Evolutionary conservation across 2,888 invertebrate species (phyloP).

Genomic region (Blomia tropicalis): DNA sequence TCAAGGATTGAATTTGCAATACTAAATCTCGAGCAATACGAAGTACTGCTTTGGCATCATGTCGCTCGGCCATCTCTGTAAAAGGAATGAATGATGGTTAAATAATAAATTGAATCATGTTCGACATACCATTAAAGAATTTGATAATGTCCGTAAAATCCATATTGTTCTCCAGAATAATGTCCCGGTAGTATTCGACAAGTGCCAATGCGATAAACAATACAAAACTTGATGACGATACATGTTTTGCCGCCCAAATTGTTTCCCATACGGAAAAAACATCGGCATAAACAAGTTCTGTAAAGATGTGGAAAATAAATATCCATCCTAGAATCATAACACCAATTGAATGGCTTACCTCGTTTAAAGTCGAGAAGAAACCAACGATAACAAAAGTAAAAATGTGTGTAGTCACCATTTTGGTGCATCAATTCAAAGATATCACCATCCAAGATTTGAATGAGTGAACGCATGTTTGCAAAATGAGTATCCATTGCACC

Average conservation of each 20-base stretch:
- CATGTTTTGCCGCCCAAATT: slow-evolving; percentile 80
- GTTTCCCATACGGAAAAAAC: slow-evolving; percentile 85
- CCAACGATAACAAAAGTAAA: slow-evolving; percentile 96
- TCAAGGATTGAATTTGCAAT: slow-evolving; percentile 69
- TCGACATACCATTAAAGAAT: slow-evolving; percentile 83
- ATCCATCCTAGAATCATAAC: not conserved
- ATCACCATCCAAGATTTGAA: slow-evolving; percentile 68
- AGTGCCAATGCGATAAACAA: slow-evolving; percentile 79
- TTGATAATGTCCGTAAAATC: slow-evolving; percentile 96
- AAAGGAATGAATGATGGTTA: too few relatives aligned
- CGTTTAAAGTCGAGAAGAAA: slow-evolving; percentile 88
- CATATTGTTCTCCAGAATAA: slow-evolving; percentile 86
- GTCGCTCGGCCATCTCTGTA: slow-evolving; percentile 90
- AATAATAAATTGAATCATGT: not conserved
- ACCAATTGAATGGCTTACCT: slow-evolving; percentile 36
- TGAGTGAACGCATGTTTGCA: slow-evolving; percentile 66
- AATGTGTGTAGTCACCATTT: slow-evolving; percentile 87
- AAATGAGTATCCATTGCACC: slow-evolving; percentile 90
- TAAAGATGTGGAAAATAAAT: slow-evolving; percentile 23
- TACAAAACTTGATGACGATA: slow-evolving; percentile 73
- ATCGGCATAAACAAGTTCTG: slow-evolving; percentile 75
- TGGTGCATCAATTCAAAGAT: slow-evolving; percentile 85
- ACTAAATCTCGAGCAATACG: slow-evolving; percentile 69
- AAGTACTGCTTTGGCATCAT: slow-evolving; percentile 66
- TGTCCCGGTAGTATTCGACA: slow-evolving; percentile 78